These are phyloP conservation scores for Arctocebus calabarensis DNA, from an alignment of 2,797 vertebrate species.

Conservation along the genomic window DNA sequence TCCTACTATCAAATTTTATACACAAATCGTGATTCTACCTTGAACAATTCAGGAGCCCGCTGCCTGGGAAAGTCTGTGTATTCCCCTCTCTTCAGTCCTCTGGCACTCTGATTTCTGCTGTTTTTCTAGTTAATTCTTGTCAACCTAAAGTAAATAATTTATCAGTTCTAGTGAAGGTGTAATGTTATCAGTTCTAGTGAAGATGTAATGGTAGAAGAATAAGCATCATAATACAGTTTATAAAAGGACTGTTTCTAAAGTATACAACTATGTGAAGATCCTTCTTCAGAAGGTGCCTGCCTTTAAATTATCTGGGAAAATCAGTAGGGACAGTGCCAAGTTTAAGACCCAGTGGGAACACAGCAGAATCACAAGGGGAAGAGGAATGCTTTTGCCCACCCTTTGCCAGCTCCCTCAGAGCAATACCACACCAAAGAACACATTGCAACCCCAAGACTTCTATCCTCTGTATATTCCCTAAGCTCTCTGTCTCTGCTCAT, in stretches of 20 bases:
- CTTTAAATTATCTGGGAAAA: slow-evolving; percentile 37
- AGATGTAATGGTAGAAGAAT: slow-evolving; percentile 15
- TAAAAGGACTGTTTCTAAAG: slow-evolving; percentile 43
- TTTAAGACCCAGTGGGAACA: background rate
- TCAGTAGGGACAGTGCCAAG: background rate
- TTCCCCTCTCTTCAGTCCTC: background rate
- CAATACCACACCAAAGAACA: background rate
- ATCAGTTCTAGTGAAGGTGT: slow-evolving; percentile 32
- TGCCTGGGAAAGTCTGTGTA: slow-evolving; percentile 20
- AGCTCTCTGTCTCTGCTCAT: background rate
- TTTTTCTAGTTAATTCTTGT: slow-evolving; percentile 60
- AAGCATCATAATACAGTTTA: slow-evolving; percentile 29
- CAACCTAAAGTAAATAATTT: slow-evolving; percentile 67
- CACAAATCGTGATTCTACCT: background rate
- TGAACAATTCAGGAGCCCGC: slow-evolving; percentile 6
- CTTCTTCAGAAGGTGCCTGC: background rate
- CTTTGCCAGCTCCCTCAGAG: background rate
- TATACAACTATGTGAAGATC: background rate
- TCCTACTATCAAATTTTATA: background rate
- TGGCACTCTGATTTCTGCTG: background rate
- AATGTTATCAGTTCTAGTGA: slow-evolving; percentile 18
- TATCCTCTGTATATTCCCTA: background rate
- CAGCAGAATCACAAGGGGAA: background rate
- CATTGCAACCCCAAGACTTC: background rate
- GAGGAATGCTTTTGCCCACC: background rate